Base-by-base conservation (phyloP, 30 jellyfish, hydroid and myxozoan species). In the Aurelia sp. region DNA sequence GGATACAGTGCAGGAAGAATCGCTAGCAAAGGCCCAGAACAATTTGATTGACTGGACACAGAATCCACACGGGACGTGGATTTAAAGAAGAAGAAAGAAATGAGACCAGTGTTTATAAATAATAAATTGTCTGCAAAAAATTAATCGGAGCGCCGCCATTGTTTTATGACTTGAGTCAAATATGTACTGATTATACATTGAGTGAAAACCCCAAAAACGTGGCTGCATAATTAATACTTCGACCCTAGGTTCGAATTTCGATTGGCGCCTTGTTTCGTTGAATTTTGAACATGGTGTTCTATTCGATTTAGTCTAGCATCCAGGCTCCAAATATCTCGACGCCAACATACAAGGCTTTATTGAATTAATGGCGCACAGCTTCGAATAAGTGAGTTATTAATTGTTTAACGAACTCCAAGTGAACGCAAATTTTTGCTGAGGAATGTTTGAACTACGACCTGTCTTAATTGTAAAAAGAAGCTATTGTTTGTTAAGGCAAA, bases 191-290 rank as follows among this genome's bases (percentile, higher is more conserved):
- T n/a, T 4, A 53, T 72, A 17, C 40, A 47, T 27, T 13, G 69
- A 50, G 12, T 72, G 71, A 18, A 50, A 72, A 22, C 50, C 22
- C 20, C 18, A 50, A 22, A 37, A 35, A 72, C 67, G 50, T 53
- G 69, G 69, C 16, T 72, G 69, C 61, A 72, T 72, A 31, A 72
- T 72, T 72, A 17, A 72, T 72, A 15, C n/a, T 50, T 50, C 71
- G 69, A 9, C 30, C 51, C 66, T 15, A 21, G 83, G 69, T 50
- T 72, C 69, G 83, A 72, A 40, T 11, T 13, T 72, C 10, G 40
- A 21, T 13, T 72, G 83, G 83, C 83, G 83, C 83, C 83, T 40
- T 22, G 35, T 47, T 33, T n/a, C 22, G 50, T 19, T 47, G 44
- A 53, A 21, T 31, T 47, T 22, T 50, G 27, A 50, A 48, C 23